These are phyloP conservation scores for Drosophila meridiana DNA, from an alignment of 2,888 invertebrate genomes.

Conservation along the genomic window DNA sequence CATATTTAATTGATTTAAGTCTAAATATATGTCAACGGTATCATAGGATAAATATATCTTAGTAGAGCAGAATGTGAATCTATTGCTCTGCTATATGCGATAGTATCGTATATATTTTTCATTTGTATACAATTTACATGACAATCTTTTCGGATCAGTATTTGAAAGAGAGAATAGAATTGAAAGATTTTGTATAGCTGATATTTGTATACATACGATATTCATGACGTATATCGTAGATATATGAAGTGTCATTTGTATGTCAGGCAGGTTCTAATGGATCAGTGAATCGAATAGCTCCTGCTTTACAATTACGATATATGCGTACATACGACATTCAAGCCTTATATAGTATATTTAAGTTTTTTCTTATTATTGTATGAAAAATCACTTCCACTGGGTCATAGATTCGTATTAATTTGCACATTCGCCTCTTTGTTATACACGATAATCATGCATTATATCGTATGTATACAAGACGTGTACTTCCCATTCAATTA, in stretches of 20 bases:
- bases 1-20: no score
- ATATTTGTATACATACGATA: not conserved
- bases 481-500: slow-evolving; percentile 9
- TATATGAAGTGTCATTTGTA: not conserved
- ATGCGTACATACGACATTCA: not conserved
- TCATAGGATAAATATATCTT: no score
- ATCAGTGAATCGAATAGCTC: not conserved
- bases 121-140: no score
- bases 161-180: no score
- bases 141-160: no score
- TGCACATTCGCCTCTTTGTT: not conserved
- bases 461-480: not conserved
- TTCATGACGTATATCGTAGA: not conserved
- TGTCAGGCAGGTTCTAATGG: not conserved
- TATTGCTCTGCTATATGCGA: no score
- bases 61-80: no score
- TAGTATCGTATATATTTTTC: no score
- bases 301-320: not conserved
- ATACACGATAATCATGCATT: not conserved
- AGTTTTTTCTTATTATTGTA: not conserved
- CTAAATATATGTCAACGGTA: no score
- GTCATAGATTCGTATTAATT: not conserved
- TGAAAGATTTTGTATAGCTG: no score
- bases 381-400: not conserved
- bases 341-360: not conserved